Evolutionary conservation across 2,888 invertebrate species (phyloP).

Genomic region (Xylota sylvarum): DNA sequence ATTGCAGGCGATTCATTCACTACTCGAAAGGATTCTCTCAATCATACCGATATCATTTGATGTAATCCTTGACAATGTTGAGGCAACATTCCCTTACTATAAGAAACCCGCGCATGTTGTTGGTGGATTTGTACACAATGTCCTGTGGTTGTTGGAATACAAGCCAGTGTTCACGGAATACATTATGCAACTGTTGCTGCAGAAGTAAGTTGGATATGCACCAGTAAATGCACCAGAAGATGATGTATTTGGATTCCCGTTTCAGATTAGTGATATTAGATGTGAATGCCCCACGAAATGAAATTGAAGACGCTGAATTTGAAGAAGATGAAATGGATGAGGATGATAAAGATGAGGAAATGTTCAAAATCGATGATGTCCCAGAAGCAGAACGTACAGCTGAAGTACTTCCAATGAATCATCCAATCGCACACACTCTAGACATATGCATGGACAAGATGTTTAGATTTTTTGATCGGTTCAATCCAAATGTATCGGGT

Average conservation of each 20-base stretch:
- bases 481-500: conserved; percentile 77
- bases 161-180: conserved; percentile 89
- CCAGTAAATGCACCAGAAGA: conserved; percentile 17
- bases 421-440: conserved; percentile 88
- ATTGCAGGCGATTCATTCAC: conserved; percentile 88
- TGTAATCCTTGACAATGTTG: conserved; percentile 88
- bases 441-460: conserved; percentile 92
- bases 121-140: conserved; percentile 91
- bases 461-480: conserved; percentile 87
- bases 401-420: conserved; percentile 83
- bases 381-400: background rate
- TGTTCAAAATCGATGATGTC: conserved; percentile 82
- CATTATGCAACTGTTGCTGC: conserved; percentile 90
- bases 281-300: conserved; percentile 87
- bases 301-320: conserved; percentile 86
- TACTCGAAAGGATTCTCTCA: conserved; percentile 84
- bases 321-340: conserved; percentile 85
- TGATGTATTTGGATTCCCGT: background rate
- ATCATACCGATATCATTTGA: conserved; percentile 88
- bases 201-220: conserved; percentile 87
- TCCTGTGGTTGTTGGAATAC: conserved; percentile 91
- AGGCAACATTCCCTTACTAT: conserved; percentile 91
- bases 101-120: conserved; percentile 89
- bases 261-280: conserved; percentile 91
- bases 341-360: conserved; percentile 81